Evolutionary conservation across 2,113 vertebrate genomes (phyloP).

Genomic region (Halichoerus grypus): DNA sequence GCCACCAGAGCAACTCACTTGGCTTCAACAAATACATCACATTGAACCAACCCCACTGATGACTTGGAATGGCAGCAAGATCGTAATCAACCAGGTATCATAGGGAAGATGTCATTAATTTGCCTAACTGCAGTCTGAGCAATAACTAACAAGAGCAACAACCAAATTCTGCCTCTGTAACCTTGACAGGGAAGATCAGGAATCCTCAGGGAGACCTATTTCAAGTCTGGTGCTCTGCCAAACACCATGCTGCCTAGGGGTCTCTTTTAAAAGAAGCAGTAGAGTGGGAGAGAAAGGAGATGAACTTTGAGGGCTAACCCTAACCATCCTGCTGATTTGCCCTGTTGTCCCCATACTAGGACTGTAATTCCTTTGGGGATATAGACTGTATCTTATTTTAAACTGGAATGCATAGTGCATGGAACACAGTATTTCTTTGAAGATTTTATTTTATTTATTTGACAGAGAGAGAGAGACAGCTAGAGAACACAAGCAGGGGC

Average conservation of each 20-base stretch:
- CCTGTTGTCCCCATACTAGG: neutral
- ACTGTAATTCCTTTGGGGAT: neutral
- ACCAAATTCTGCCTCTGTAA: constrained; percentile 29
- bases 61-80: neutral
- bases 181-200: neutral
- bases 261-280: neutral
- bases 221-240: neutral
- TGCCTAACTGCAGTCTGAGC: constrained; percentile 52
- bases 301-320: neutral
- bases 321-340: accelerated
- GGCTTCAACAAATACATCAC: neutral
- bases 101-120: constrained; percentile 67
- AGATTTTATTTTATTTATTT: too few relatives aligned
- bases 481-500: too few relatives aligned
- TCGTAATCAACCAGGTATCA: constrained; percentile 22
- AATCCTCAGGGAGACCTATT: neutral
- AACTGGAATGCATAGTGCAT: too few relatives aligned
- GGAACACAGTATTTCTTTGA: neutral
- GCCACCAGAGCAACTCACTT: neutral
- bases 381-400: neutral
- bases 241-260: accelerated
- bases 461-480: too few relatives aligned
- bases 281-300: neutral
- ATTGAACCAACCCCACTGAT: constrained; percentile 29
- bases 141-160: constrained; percentile 61